These are phyloP conservation scores for Charaxes varanes DNA, from an alignment of 1,140 invertebrate species.

Conservation along the genomic window DNA sequence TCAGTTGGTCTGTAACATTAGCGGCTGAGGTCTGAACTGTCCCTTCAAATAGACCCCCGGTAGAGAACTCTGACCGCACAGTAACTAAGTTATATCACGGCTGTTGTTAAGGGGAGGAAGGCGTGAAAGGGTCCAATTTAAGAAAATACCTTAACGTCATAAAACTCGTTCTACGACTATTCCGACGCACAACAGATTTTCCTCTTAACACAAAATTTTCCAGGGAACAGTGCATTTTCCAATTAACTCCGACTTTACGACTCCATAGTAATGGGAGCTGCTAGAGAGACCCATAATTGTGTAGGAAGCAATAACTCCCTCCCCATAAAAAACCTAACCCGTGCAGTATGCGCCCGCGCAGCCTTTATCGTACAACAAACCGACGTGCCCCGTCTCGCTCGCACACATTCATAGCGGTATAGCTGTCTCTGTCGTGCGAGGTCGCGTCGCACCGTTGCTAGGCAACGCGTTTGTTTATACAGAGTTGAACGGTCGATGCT, in stretches of 20 bases:
- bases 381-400: slow-evolving; percentile 19
- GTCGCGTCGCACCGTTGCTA: slow-evolving; percentile 25
- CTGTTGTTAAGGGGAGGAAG: too few relatives aligned
- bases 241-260: neutral
- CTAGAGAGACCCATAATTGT: neutral
- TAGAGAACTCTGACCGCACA: too few relatives aligned
- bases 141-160: too few relatives aligned
- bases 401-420: neutral
- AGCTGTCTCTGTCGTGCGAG: slow-evolving; percentile 11
- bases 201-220: too few relatives aligned
- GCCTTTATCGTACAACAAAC: slow-evolving; percentile 40
- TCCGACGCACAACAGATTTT: too few relatives aligned
- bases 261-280: neutral
- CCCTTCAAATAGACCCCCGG: too few relatives aligned
- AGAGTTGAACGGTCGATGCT: slow-evolving; percentile 27
- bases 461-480: slow-evolving; percentile 36
- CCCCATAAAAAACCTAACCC: slow-evolving; percentile 30
- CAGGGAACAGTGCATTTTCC: too few relatives aligned
- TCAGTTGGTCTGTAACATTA: too few relatives aligned
- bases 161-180: too few relatives aligned
- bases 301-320: slow-evolving; percentile 35
- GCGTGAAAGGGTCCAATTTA: too few relatives aligned
- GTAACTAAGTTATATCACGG: too few relatives aligned
- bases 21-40: too few relatives aligned
- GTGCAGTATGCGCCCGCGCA: slow-evolving; percentile 31